Percentiles rank a stretch among this genome's conserved stretches.
These are phyloP conservation scores for Columbina picui DNA, from an alignment of 2,113 vertebrate genomes.

Conservation along the genomic window DNA sequence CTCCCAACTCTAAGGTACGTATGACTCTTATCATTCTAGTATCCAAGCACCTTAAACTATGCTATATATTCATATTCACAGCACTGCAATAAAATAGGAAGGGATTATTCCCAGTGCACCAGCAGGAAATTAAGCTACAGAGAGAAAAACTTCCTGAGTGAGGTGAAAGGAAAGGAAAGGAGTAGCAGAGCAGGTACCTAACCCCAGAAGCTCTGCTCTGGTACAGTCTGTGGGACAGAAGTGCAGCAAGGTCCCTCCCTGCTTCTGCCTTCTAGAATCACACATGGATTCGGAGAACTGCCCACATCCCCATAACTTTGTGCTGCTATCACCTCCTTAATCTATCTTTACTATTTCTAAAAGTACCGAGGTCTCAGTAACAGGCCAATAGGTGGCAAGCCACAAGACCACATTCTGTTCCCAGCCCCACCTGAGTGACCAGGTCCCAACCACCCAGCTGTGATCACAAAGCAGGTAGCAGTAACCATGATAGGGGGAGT, in stretches of 20 bases:
- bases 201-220: not conserved
- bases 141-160: not conserved
- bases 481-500: not conserved
- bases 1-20: not conserved
- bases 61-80: not conserved
- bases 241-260: not conserved
- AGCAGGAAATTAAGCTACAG: not conserved
- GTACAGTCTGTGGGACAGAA: not conserved
- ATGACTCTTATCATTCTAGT: not conserved
- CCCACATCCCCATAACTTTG: not conserved
- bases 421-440: not conserved
- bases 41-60: not conserved
- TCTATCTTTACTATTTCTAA: not conserved
- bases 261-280: not conserved
- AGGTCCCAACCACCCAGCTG: not conserved
- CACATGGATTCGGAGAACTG: not conserved
- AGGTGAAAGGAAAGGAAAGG: not conserved
- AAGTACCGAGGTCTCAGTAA: not conserved
- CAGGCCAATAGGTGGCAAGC: not conserved
- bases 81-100: not conserved
- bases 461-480: not conserved
- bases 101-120: not conserved
- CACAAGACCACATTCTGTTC: not conserved
- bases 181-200: not conserved
- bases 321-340: not conserved